Evolutionary conservation across 2,797 vertebrate genomes (phyloP).

Genomic region (Netta rufina): DNA sequence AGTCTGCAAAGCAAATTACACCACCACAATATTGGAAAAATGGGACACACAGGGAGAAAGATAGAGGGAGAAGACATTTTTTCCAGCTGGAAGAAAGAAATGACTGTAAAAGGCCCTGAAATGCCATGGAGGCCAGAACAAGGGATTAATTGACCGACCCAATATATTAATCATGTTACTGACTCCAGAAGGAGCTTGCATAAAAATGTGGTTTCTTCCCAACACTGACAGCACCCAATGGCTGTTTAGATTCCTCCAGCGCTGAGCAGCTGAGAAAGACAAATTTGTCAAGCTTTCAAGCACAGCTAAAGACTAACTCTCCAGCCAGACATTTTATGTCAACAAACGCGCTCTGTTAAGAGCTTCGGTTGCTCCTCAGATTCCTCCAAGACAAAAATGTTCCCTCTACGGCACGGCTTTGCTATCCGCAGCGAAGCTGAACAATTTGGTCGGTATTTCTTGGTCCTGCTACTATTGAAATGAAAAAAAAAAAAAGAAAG

Average conservation of each 20-base stretch:
- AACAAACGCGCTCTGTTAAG: background rate
- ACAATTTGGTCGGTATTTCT: background rate
- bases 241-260: slow-evolving; percentile 27
- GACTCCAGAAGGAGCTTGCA: background rate
- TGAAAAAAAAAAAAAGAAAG: background rate
- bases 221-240: background rate
- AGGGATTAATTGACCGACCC: slow-evolving; percentile 42
- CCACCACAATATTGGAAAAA: background rate
- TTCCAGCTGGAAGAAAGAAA: background rate
- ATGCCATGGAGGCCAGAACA: slow-evolving; percentile 17
- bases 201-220: background rate
- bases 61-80: background rate
- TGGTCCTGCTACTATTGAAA: background rate
- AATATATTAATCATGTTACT: slow-evolving; percentile 35
- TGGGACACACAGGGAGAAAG: background rate
- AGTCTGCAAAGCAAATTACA: background rate
- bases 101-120: background rate
- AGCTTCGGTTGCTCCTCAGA: slow-evolving; percentile 35
- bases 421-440: background rate
- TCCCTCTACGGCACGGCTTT: background rate
- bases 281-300: slow-evolving; percentile 56
- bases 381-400: slow-evolving; percentile 10
- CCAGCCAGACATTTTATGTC: slow-evolving; percentile 43
- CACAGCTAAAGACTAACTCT: slow-evolving; percentile 23
- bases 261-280: background rate